Evolutionary conservation across 2,113 vertebrate species (phyloP).

Genomic region (Phocoena sinus): DNA sequence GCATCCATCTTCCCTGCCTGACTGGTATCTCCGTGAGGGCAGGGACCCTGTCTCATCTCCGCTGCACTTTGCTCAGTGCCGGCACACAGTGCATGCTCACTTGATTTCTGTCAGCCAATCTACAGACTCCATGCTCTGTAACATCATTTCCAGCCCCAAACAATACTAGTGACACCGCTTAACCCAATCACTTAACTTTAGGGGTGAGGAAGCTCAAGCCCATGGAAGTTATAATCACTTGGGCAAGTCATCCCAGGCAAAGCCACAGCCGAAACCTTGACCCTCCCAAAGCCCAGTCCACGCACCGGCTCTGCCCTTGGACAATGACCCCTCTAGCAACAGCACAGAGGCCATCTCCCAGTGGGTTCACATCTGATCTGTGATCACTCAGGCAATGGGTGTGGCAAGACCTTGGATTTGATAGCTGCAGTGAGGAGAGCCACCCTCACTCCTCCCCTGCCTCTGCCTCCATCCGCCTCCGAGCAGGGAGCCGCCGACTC

Average conservation of each 20-base stretch:
- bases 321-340: background rate
- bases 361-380: background rate
- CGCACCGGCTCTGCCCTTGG: background rate
- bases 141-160: background rate
- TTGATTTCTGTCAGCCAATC: background rate
- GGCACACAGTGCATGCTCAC: rapidly evolving
- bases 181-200: background rate
- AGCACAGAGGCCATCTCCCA: background rate
- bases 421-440: background rate
- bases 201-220: background rate
- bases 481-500: constrained; percentile 82
- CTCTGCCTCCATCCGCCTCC: background rate
- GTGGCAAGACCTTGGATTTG: background rate
- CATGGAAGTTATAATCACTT: background rate
- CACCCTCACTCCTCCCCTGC: background rate
- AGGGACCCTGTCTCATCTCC: background rate
- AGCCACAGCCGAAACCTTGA: background rate
- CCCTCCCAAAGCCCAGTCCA: background rate
- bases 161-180: background rate
- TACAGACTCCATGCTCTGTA: background rate
- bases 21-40: background rate
- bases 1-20: background rate
- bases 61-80: background rate
- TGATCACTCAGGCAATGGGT: background rate
- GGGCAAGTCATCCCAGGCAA: background rate